Percentiles rank a stretch among this genome's conserved stretches.
These are phyloP conservation scores for Alauda arvensis DNA, from an alignment of 2,797 vertebrate genomes.

Conservation along the genomic window DNA sequence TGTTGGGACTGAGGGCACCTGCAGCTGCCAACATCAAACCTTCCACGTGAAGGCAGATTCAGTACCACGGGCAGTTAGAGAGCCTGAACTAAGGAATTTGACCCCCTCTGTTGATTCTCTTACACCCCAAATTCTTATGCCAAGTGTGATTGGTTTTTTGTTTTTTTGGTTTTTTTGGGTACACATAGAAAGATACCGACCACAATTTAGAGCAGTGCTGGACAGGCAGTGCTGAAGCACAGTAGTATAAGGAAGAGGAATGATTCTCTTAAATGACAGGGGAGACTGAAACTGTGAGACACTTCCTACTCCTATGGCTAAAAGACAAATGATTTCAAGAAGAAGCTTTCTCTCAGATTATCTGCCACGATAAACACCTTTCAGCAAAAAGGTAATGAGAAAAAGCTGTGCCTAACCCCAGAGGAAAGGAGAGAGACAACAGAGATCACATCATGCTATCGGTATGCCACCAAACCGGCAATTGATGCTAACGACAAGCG, in stretches of 20 bases:
- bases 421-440: slow-evolving; percentile 7
- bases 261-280: neutral
- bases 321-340: slow-evolving; percentile 50
- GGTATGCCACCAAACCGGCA: neutral
- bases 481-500: slow-evolving; percentile 19
- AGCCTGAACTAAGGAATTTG: neutral
- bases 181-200: neutral
- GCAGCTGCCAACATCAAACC: neutral
- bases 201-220: neutral
- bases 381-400: slow-evolving; percentile 50
- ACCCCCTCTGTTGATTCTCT: neutral
- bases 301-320: slow-evolving; percentile 8
- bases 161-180: neutral
- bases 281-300: neutral
- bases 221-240: neutral
- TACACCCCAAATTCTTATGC: neutral
- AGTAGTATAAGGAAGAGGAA: neutral
- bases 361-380: slow-evolving; percentile 43
- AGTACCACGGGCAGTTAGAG: neutral
- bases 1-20: neutral
- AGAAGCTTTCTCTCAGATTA: slow-evolving; percentile 41
- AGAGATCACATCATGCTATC: slow-evolving; percentile 13
- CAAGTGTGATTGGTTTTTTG: neutral
- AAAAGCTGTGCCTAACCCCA: slow-evolving; percentile 33
- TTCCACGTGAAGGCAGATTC: neutral